Percentiles rank a stretch among this genome's conserved stretches.
These are phyloP conservation scores for Sinocyclocheilus grahami DNA, from an alignment of 2,113 vertebrate species.

Conservation along the genomic window DNA sequence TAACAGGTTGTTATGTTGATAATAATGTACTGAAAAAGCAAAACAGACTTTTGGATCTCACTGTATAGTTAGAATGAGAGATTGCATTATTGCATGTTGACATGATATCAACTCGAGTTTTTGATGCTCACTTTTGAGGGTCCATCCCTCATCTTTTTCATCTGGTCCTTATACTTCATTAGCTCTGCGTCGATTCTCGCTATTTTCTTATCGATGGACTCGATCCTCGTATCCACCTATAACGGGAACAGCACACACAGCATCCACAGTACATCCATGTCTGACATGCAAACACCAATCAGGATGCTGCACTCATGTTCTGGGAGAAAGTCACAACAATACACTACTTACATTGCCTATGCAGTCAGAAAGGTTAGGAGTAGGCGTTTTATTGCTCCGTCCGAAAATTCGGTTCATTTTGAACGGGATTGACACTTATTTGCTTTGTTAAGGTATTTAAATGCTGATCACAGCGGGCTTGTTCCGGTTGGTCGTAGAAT, in stretches of 20 bases:
- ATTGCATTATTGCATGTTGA: neutral
- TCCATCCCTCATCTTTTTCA: slow-evolving; percentile 99
- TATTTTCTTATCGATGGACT: slow-evolving; percentile 97
- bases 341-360: slow-evolving; percentile 88
- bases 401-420: slow-evolving; percentile 95
- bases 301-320: neutral
- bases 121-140: slow-evolving; percentile 86
- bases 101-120: neutral
- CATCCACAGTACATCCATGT: neutral
- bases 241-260: slow-evolving; percentile 26
- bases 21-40: neutral
- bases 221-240: slow-evolving; percentile 91
- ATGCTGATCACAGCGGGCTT: neutral
- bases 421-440: neutral
- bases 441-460: slow-evolving; percentile 18
- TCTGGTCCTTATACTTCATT: slow-evolving; percentile 95
- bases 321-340: slow-evolving; percentile 3
- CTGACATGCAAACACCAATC: slow-evolving; percentile 1
- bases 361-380: slow-evolving; percentile 92
- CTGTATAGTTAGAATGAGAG: neutral
- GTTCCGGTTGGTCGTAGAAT: slow-evolving; percentile 33
- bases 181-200: slow-evolving; percentile 89
- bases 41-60: neutral
- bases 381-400: slow-evolving; percentile 85
- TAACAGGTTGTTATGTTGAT: neutral